phyloP scores from a whole-genome alignment of 2,113 vertebrate species.

The Natator depressus region DNA sequence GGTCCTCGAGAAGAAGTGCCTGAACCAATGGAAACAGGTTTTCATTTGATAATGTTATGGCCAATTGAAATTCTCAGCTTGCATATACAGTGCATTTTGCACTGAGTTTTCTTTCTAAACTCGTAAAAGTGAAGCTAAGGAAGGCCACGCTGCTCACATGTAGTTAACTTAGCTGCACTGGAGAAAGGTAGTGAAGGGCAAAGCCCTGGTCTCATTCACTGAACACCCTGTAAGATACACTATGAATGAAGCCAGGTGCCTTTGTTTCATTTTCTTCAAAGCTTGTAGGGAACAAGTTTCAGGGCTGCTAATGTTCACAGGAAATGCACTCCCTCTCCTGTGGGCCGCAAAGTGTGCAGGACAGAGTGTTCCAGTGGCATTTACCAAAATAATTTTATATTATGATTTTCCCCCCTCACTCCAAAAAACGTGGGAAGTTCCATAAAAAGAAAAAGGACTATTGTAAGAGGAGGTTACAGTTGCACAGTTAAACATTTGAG shows the following conservation, averaged over 20 bases:
- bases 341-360: neutral
- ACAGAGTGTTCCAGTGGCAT: neutral
- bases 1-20: neutral
- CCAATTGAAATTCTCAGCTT: neutral
- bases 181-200: neutral
- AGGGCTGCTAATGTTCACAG: accelerated
- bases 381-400: neutral
- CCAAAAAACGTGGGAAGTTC: neutral
- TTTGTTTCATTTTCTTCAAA: neutral
- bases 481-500: neutral
- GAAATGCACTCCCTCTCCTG: neutral
- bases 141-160: neutral
- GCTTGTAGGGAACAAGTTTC: neutral
- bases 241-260: neutral
- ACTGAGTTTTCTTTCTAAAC: neutral
- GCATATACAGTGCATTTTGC: neutral
- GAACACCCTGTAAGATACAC: neutral
- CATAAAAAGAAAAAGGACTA: neutral
- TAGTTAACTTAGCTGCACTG: neutral
- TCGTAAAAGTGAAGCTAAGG: neutral
- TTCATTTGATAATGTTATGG: neutral
- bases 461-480: neutral
- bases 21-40: neutral
- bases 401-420: neutral
- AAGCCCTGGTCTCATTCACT: neutral